phyloP scores from a whole-genome alignment of 2,113 vertebrate species.

The Cheilinus undulatus region DNA sequence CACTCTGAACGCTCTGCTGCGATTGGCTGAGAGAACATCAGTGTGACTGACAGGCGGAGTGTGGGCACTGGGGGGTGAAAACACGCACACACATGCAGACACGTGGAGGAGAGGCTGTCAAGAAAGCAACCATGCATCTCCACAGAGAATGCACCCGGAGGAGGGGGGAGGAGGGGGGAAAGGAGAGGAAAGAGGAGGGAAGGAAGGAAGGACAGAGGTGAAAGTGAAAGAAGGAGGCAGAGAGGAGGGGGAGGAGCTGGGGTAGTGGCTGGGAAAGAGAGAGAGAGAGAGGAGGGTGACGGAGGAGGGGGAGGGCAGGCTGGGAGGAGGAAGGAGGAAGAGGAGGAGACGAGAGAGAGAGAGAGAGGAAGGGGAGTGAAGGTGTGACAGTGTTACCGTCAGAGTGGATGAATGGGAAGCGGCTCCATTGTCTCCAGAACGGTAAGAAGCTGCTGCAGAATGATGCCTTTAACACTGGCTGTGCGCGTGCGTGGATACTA shows the following conservation, averaged over 20 bases:
- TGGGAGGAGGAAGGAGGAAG: conserved; percentile 34
- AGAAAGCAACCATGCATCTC: conserved; percentile 66
- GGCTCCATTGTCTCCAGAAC: conserved; percentile 63
- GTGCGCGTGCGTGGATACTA: conserved; percentile 3
- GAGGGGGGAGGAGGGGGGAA: neutral
- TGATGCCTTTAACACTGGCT: conserved; percentile 27
- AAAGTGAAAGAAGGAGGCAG: conserved; percentile 53
- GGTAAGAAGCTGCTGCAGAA: conserved; percentile 66
- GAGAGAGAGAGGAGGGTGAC: conserved; percentile 6
- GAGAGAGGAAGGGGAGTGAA: conserved; percentile 32
- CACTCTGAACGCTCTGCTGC: too few species aligned
- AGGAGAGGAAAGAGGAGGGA: neutral
- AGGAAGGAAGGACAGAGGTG: conserved; percentile 55
- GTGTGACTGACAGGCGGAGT: conserved; percentile 57
- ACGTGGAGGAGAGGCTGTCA: conserved; percentile 70
- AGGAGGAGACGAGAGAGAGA: conserved; percentile 36
- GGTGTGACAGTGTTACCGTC: conserved; percentile 34
- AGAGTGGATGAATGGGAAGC: conserved; percentile 57
- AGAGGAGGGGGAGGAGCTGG: conserved; percentile 38
- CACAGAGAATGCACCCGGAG: conserved; percentile 41
- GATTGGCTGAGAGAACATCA: conserved; percentile 42
- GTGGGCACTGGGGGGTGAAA: conserved; percentile 44
- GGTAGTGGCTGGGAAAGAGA: conserved; percentile 59
- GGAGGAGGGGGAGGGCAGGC: conserved; percentile 36
- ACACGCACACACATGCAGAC: conserved; percentile 27